A percentile compares a stretch with the other conserved stretches of the same genome.
phyloP scores from a whole-genome alignment of 2,888 invertebrate genomes.

The Pterostichus niger region DNA sequence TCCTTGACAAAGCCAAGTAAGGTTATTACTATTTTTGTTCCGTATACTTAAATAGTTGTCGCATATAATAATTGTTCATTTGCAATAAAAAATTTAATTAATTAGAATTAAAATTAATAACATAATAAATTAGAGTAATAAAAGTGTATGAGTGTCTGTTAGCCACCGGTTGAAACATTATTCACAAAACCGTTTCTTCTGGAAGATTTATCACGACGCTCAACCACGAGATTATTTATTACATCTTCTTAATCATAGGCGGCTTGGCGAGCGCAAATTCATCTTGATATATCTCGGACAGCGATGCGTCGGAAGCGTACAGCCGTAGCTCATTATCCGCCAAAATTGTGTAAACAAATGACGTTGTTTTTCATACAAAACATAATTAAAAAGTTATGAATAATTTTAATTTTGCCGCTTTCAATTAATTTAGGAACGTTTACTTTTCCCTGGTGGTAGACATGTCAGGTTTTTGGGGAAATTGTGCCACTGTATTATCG shows the following conservation, averaged over 20 bases:
- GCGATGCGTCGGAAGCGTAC: background rate
- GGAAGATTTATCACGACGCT: conserved; percentile 71
- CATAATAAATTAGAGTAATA: conserved; percentile 30
- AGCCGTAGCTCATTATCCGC: conserved; percentile 38
- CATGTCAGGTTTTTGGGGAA: background rate
- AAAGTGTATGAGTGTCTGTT: conserved; percentile 3
- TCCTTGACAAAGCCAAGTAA: too few species aligned
- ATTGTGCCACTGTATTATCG: background rate
- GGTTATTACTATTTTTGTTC: too few species aligned
- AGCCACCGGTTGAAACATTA: conserved; percentile 36
- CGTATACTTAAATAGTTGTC: too few species aligned
- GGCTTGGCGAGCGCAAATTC: conserved; percentile 60
- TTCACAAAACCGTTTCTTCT: conserved; percentile 31
- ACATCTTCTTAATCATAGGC: conserved; percentile 73
- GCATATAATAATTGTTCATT: too few species aligned
- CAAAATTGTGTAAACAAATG: conserved; percentile 60
- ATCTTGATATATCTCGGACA: conserved; percentile 59
- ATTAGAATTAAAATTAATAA: background rate
- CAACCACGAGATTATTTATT: conserved; percentile 73
- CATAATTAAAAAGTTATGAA: conserved; percentile 62
- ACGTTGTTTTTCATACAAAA: conserved; percentile 61
- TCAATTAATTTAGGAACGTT: conserved; percentile 55
- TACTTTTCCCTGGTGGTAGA: conserved; percentile 35
- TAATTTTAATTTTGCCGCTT: conserved; percentile 58
- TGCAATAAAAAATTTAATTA: too few species aligned